Evolutionary conservation across 2,113 vertebrate genomes (phyloP).

Genomic region (Hystrix cristata): DNA sequence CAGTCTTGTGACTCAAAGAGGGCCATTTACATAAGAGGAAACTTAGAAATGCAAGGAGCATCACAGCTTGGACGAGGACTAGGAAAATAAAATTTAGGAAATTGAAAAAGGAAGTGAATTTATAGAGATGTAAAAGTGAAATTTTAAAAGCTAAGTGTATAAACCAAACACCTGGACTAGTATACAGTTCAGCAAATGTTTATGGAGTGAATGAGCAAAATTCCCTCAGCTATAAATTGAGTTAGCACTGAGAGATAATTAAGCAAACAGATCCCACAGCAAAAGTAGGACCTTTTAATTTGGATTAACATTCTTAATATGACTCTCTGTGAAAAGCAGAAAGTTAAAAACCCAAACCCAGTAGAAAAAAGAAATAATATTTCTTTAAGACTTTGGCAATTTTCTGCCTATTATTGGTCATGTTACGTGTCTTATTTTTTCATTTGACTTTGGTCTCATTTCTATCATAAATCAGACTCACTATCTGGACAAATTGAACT

Average conservation of each 20-base stretch:
- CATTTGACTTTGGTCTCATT: slow-evolving; percentile 40
- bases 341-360: slow-evolving; percentile 29
- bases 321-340: not conserved
- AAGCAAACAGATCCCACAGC: not conserved
- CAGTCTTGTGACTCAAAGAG: not conserved
- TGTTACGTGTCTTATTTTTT: not conserved
- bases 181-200: not conserved
- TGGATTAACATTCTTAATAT: slow-evolving; percentile 2
- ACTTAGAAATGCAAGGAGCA: not conserved
- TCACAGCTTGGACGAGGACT: not conserved
- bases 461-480: slow-evolving; percentile 40
- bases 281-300: not conserved
- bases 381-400: slow-evolving; percentile 55
- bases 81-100: not conserved
- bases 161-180: not conserved
- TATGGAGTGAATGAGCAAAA: not conserved
- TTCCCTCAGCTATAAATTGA: not conserved
- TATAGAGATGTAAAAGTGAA: not conserved
- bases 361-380: not conserved
- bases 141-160: slow-evolving; percentile 41
- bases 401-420: slow-evolving; percentile 41
- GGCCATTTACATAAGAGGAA: not conserved
- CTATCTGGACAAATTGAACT: slow-evolving; percentile 50
- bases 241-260: not conserved
- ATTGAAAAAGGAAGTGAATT: not conserved